A percentile compares a stretch with the other conserved stretches of the same genome.
Conservation (phyloP, 2,888 invertebrate genomes). For the Agrilus biguttatus region DNA sequence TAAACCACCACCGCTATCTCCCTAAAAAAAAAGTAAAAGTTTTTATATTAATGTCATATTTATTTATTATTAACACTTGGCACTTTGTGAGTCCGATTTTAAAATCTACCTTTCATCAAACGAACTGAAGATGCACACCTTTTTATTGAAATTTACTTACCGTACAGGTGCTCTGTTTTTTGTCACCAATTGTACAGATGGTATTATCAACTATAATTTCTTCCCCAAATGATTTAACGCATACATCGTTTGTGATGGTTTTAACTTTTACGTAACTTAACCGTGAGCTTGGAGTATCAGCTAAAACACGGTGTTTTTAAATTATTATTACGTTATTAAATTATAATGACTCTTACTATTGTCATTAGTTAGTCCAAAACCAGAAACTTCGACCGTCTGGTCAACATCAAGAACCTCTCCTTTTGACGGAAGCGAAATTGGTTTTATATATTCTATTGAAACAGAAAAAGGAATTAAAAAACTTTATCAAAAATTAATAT, state of each 20-base stretch:
- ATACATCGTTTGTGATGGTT: conserved; percentile 16
- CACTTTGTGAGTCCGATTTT: too few relatives aligned
- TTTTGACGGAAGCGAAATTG: conserved; percentile 8
- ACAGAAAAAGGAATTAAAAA: background rate
- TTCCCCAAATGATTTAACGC: conserved; percentile 11
- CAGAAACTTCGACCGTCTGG: conserved; percentile 10
- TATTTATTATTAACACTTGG: too few relatives aligned
- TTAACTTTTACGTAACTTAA: conserved; percentile 14
- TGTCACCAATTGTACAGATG: conserved; percentile 12
- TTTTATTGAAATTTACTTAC: conserved; percentile 10
- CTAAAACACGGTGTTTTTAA: conserved; percentile 2
- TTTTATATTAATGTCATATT: too few relatives aligned
- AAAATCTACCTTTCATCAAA: too few relatives aligned
- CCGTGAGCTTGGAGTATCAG: conserved; percentile 1
- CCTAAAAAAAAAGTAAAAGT: too few relatives aligned
- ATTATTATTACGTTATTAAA: background rate
- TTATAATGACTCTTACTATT: conserved; percentile 5
- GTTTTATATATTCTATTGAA: conserved; percentile 6
- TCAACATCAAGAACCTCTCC: conserved; percentile 8
- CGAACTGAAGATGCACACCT: too few relatives aligned
- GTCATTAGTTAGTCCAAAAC: conserved; percentile 14
- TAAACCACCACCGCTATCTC: too few relatives aligned
- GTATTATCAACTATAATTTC: conserved; percentile 11
- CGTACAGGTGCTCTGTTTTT: conserved; percentile 17
- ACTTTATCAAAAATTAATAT: background rate